These are phyloP conservation scores for Planococcus citri DNA, from an alignment of 1,140 invertebrate genomes.

Conservation along the genomic window DNA sequence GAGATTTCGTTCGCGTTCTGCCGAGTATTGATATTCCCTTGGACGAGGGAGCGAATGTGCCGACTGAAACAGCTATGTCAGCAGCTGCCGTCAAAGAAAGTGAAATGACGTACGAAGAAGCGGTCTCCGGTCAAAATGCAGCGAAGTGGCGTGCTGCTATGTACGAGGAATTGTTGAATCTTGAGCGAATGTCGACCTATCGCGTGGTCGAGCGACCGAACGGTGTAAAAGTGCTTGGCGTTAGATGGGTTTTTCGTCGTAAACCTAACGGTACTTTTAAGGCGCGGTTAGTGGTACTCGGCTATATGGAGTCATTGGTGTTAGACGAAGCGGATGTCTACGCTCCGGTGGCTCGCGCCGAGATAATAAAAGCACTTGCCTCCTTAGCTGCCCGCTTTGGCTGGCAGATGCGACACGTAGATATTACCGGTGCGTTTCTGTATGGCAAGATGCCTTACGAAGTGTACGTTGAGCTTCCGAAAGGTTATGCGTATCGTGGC, in stretches of 20 bases:
- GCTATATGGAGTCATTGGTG: background rate
- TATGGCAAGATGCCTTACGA: background rate
- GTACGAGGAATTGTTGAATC: background rate
- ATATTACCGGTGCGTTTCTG: background rate
- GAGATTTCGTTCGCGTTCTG: background rate
- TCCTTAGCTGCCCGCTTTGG: background rate
- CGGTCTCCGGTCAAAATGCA: background rate
- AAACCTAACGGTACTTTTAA: background rate
- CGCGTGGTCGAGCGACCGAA: background rate
- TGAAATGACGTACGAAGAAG: background rate
- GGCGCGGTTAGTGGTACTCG: background rate
- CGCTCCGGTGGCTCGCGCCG: background rate
- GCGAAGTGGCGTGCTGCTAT: background rate
- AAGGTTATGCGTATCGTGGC: background rate
- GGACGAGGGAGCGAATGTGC: background rate
- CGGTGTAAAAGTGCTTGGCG: background rate
- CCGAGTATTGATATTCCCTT: background rate
- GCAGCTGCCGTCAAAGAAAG: background rate
- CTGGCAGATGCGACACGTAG: background rate
- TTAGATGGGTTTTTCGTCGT: background rate
- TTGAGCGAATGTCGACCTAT: background rate
- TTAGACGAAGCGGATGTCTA: background rate
- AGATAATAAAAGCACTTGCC: background rate
- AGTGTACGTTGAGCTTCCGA: background rate
- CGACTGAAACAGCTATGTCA: background rate